A percentile compares a stretch with the other conserved stretches of the same genome.
Evolutionary conservation across 1,140 invertebrate genomes (phyloP).

Genomic region (Trichogramma pretiosum): DNA sequence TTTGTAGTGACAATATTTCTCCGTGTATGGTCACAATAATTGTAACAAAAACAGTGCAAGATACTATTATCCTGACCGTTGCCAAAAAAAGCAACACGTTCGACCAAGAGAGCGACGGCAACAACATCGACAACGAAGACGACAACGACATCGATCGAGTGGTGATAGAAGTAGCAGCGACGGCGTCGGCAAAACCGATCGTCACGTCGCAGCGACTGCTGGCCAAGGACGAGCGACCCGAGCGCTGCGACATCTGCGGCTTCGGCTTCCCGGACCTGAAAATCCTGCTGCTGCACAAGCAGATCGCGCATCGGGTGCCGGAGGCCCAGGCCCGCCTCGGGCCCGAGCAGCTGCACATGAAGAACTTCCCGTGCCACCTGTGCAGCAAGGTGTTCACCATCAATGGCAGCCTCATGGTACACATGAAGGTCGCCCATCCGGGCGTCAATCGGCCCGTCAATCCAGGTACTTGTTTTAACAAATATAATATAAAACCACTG

Average conservation of each 20-base stretch:
- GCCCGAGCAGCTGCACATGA: conserved; percentile 21
- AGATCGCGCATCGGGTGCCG: conserved; percentile 58
- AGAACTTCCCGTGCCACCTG: conserved; percentile 61
- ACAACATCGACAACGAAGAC: too few relatives aligned
- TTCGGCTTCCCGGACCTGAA: conserved; percentile 58
- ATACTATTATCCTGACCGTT: too few relatives aligned
- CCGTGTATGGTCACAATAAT: too few relatives aligned
- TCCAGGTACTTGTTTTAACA: conserved; percentile 20
- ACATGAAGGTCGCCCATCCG: conserved; percentile 64
- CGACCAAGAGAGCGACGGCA: too few relatives aligned
- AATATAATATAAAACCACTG: not conserved
- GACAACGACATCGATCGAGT: too few relatives aligned
- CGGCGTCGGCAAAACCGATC: not conserved
- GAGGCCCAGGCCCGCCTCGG: conserved; percentile 37
- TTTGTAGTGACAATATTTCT: too few relatives aligned
- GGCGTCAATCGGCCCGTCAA: conserved; percentile 39
- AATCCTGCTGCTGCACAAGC: conserved; percentile 61
- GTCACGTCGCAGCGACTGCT: not conserved
- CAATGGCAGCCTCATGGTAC: conserved; percentile 66
- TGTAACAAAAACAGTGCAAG: too few relatives aligned
- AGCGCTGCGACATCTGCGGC: conserved; percentile 58
- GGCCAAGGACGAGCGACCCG: conserved; percentile 28
- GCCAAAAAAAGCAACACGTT: too few relatives aligned
- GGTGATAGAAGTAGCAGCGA: too few relatives aligned
- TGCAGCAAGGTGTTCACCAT: conserved; percentile 69